Evolutionary conservation across 35 echinoderm and acorn worm species (phyloP), one percentile per base, ranked within the genome.

Genomic region (Ophiothrix spiculata): DNA sequence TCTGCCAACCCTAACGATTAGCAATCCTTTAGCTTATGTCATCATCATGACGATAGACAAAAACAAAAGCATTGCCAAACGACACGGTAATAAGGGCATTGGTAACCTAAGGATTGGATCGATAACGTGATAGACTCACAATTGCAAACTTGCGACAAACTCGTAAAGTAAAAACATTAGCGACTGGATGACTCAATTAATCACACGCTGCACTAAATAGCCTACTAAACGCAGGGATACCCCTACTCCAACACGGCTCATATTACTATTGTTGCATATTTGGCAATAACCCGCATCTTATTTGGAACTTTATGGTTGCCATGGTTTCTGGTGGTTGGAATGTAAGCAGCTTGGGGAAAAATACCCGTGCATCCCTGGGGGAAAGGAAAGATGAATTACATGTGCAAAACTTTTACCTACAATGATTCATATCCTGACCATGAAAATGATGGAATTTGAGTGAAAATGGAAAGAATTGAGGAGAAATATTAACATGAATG

Each of bases 341-440:
- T 69, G 60, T 69, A 69, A 69, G 60, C 60, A 69, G 60, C 60
- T 69, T 15, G 60, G 60, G 60, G 60, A 28, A 25, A 69, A 69
- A 69, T 69, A 69, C 60, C 60, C 60, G 29, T 69, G 4, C 23
- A n/a, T 28, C 60, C 60, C 42, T 49, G 8, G 60, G 60, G 60
- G 60, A 12, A 69, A 28, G 60, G 60, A 69, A 69, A 69, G 60
- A 69, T 69, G 60, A 69, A 69, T 69, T 69, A 69, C 60, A 69
- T 28, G 60, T 69, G 60, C 60, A 69, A 69, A 69, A 69, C 60
- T 69, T 69, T 69, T 28, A 69, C 60, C 60, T 54, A 69, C 17
- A 69, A 69, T 69, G 60, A 69, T 69, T 69, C 60, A 69, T 69
- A 69, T 69, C 60, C 42, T 28, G 17, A 28, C 25, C 16, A 10